A percentile compares a stretch with the other conserved stretches of the same genome.
phyloP scores from a whole-genome alignment of 1,140 invertebrate species.

The Bombus confusus region DNA sequence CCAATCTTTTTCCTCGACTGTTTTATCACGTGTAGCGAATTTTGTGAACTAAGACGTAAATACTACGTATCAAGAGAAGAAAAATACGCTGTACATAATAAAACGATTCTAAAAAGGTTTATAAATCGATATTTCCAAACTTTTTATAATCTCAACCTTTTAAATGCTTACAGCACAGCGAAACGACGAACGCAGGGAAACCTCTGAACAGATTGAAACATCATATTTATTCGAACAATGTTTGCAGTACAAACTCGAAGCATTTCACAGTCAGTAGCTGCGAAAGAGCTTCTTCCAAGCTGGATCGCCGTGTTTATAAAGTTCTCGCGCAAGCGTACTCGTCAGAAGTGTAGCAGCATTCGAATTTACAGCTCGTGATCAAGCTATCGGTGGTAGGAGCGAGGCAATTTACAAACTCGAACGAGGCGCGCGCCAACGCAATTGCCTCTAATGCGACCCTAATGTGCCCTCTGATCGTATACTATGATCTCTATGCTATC shows the following conservation, averaged over 20 bases:
- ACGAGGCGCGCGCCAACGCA: constrained; percentile 50
- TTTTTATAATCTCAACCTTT: too few relatives aligned
- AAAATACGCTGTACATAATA: too few relatives aligned
- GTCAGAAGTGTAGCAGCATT: constrained; percentile 10
- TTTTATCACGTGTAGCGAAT: too few relatives aligned
- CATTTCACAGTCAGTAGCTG: background rate
- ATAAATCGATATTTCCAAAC: too few relatives aligned
- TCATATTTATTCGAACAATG: background rate
- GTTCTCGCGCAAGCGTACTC: background rate
- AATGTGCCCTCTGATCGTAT: constrained; percentile 44
- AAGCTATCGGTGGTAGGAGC: background rate
- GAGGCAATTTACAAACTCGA: constrained; percentile 39
- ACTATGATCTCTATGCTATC: constrained; percentile 19
- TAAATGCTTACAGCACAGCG: too few relatives aligned
- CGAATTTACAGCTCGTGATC: constrained; percentile 11
- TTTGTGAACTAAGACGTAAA: too few relatives aligned
- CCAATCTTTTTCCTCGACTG: too few relatives aligned
- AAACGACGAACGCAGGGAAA: too few relatives aligned
- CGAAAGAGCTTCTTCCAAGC: background rate
- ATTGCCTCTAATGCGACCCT: constrained; percentile 51
- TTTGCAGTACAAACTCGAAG: background rate
- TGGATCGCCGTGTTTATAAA: background rate
- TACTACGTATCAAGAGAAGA: too few relatives aligned
- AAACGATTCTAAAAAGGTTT: too few relatives aligned
- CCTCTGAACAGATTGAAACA: background rate